Evolutionary conservation across 2,888 invertebrate genomes (phyloP).

Genomic region (Tipula helvola): DNA sequence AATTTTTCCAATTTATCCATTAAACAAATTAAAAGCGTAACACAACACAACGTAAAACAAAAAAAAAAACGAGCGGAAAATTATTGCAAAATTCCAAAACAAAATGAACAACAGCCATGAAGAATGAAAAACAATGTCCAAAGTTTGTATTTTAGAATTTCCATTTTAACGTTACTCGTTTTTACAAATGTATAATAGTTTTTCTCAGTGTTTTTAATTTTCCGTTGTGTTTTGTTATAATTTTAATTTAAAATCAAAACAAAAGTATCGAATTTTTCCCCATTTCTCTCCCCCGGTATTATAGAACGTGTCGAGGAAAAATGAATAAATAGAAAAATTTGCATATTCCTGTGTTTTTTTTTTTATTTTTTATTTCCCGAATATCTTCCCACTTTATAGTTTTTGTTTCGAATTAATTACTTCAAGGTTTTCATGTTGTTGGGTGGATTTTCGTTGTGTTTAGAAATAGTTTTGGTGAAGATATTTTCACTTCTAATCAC

Average conservation of each 20-base stretch:
- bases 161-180: background rate
- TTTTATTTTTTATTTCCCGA: background rate
- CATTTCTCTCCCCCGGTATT: background rate
- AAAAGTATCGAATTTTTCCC: background rate
- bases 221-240: background rate
- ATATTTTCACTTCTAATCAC: background rate
- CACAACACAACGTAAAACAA: background rate
- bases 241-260: background rate
- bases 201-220: background rate
- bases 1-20: background rate
- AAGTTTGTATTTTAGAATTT: background rate
- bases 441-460: background rate
- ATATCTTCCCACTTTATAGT: background rate
- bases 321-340: background rate
- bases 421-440: background rate
- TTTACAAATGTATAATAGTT: background rate
- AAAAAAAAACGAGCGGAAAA: background rate
- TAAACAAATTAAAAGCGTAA: background rate
- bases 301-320: background rate
- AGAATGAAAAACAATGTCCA: background rate
- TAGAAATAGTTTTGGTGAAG: background rate
- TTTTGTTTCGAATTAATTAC: background rate
- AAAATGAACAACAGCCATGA: background rate
- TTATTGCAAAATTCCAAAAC: background rate
- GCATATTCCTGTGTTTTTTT: conserved; percentile 4